phyloP scores from a whole-genome alignment of 92 coral and sea anemone genomes.

The Actinernus sp. region DNA sequence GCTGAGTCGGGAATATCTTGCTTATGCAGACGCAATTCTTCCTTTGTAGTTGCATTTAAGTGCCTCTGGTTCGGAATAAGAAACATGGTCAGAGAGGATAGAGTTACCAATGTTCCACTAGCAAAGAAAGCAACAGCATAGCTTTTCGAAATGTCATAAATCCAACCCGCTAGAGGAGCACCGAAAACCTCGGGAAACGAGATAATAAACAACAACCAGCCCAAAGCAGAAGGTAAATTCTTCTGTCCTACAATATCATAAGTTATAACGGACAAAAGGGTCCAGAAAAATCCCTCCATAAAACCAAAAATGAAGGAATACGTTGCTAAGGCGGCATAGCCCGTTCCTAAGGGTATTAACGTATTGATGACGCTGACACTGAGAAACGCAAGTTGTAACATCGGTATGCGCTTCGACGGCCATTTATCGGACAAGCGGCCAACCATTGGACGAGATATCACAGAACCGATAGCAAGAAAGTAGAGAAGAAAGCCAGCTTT shows the following conservation, averaged over 20 bases:
- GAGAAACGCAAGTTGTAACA: constrained; percentile 6
- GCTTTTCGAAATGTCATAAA: constrained; percentile 20
- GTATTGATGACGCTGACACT: constrained; percentile 8
- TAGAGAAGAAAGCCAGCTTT: constrained; percentile 19
- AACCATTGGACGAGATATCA: constrained; percentile 17
- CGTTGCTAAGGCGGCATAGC: constrained; percentile 24
- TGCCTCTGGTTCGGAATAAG: too few species aligned
- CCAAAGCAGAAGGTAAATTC: constrained; percentile 18
- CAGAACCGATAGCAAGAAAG: constrained; percentile 30
- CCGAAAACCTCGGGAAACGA: constrained; percentile 20
- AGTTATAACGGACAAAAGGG: constrained; percentile 15
- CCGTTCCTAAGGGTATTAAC: constrained; percentile 28
- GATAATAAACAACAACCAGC: constrained; percentile 6
- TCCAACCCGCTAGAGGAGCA: constrained; percentile 51
- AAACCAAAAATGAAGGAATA: constrained; percentile 38
- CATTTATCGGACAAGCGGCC: constrained; percentile 25
- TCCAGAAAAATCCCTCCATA: constrained; percentile 28
- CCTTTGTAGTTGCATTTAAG: too few species aligned
- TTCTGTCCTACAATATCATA: constrained; percentile 24
- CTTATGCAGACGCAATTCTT: too few species aligned
- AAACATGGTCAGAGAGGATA: constrained; percentile 18
- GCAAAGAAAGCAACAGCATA: constrained; percentile 29
- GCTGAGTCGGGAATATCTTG: too few species aligned
- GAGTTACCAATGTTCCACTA: constrained; percentile 4
- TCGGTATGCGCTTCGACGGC: constrained; percentile 4